phyloP scores from a whole-genome alignment of 2,888 invertebrate genomes.

The Meiosimyza decipiens region DNA sequence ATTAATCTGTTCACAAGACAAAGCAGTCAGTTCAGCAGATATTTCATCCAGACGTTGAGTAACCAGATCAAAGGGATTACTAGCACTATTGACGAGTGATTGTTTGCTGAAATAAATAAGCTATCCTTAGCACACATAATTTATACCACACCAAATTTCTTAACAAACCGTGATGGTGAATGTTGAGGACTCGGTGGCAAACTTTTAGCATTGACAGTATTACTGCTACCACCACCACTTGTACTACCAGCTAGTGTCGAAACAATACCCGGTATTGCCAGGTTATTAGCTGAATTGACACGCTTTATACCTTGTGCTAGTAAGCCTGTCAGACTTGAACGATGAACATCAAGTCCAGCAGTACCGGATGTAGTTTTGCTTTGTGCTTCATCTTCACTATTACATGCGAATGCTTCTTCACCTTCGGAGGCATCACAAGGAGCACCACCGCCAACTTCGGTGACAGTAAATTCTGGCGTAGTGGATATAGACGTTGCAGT shows the following conservation, averaged over 20 bases:
- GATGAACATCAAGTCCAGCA: slow-evolving; percentile 54
- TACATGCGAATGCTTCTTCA: slow-evolving; percentile 38
- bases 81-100: slow-evolving; percentile 69
- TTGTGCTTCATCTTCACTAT: slow-evolving; percentile 37
- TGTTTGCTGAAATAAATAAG: slow-evolving; percentile 69
- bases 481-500: slow-evolving; percentile 38
- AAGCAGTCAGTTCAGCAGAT: slow-evolving; percentile 51
- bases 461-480: slow-evolving; percentile 68
- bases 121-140: background rate
- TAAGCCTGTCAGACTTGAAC: slow-evolving; percentile 66
- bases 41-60: slow-evolving; percentile 62
- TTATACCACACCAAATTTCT: background rate
- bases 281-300: slow-evolving; percentile 76
- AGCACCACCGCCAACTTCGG: slow-evolving; percentile 59
- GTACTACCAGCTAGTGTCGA: slow-evolving; percentile 62
- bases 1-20: slow-evolving; percentile 60
- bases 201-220: slow-evolving; percentile 70
- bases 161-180: slow-evolving; percentile 72
- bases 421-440: slow-evolving; percentile 47
- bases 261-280: slow-evolving; percentile 73
- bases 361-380: slow-evolving; percentile 28
- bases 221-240: slow-evolving; percentile 26
- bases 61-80: slow-evolving; percentile 70
- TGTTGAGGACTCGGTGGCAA: slow-evolving; percentile 82
- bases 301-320: slow-evolving; percentile 73